Base-by-base conservation (phyloP, 1,140 invertebrate genomes). In the Aphelinus certus region DNA sequence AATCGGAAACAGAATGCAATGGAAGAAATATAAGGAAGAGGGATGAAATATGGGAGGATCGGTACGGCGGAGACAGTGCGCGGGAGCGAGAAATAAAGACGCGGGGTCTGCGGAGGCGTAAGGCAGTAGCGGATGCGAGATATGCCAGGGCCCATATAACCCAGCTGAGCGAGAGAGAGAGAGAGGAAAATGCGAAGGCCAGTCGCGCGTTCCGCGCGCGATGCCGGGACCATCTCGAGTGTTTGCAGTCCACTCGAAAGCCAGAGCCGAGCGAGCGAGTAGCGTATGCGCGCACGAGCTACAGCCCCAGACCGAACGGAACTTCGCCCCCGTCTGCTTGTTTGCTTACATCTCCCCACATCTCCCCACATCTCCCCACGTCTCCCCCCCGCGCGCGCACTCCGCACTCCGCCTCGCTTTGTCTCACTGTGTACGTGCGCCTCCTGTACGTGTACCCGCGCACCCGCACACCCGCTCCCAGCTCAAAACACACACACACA, bases 161-260 rank as follows among this genome's bases (percentile, higher is more conserved):
- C 1, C 7, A 10, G 45, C 3, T 57, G 1, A 5, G 66, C 46
- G 4, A 57, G 45, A 57, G 55, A 68, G 58, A 68, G 58, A 4
- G 10, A 55, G 47, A 7, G 48, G 57, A 76, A 60, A 76, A 76
- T 75, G 73, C 71, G 64, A 73, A 78, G 64, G 70, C 75, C 72
- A 56, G 64, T 73, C 53, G 71, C 57, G 62, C 56, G 70, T n/a
- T 45, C 60, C 57, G 63, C 65, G 26, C 26, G 26, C 26, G 26
- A 26, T 71, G 74, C 57, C 58, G 73, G 78, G 79, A 74, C 80
- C 76, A 75, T 63, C 77, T 81, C 71, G 80, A 84, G 83, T 84
- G 83, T 84, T 84, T 83, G 82, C 83, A 81, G 81, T 82, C 80
- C 83, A 83, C 83, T 84, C 80, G 77, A 84, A 71, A 82, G 80